phyloP scores from a whole-genome alignment of 2,113 vertebrate genomes.

The Zingel zingel region DNA sequence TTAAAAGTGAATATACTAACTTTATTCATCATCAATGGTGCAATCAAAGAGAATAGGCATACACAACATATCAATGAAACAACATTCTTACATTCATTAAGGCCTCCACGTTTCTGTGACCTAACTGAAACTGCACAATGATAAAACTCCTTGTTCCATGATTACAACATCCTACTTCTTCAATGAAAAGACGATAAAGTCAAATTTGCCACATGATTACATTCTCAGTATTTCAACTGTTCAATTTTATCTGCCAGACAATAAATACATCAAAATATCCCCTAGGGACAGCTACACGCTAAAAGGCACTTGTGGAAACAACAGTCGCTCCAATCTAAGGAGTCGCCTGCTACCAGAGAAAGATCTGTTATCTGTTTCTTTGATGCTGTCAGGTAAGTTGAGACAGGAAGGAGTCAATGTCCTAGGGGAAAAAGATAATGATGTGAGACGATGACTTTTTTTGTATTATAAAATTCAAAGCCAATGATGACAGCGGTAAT shows the following conservation, averaged over 20 bases:
- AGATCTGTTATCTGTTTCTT: conserved; percentile 14
- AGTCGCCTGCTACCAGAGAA: not conserved
- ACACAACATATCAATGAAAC: not conserved
- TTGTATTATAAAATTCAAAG: not conserved
- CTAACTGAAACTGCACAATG: not conserved
- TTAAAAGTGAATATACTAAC: not conserved
- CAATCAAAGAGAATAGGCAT: not conserved
- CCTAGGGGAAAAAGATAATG: conserved; percentile 75
- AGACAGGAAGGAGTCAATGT: conserved; percentile 91
- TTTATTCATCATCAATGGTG: conserved; percentile 24
- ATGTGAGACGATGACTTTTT: not conserved
- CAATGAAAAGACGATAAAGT: conserved; percentile 1
- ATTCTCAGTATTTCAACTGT: conserved; percentile 23
- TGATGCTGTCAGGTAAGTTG: conserved; percentile 85
- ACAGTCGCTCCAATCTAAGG: not conserved
- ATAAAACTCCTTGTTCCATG: not conserved
- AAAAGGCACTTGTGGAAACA: not conserved
- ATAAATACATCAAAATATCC: conserved; percentile 1
- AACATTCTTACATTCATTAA: not conserved
- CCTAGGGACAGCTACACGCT: not conserved
- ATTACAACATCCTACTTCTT: conserved; percentile 9
- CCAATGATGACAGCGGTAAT: not conserved
- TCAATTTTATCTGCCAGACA: conserved; percentile 2
- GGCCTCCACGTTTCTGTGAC: not conserved
- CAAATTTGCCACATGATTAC: not conserved